phyloP scores from a whole-genome alignment of 2,113 vertebrate genomes.

The Eidolon helvum region DNA sequence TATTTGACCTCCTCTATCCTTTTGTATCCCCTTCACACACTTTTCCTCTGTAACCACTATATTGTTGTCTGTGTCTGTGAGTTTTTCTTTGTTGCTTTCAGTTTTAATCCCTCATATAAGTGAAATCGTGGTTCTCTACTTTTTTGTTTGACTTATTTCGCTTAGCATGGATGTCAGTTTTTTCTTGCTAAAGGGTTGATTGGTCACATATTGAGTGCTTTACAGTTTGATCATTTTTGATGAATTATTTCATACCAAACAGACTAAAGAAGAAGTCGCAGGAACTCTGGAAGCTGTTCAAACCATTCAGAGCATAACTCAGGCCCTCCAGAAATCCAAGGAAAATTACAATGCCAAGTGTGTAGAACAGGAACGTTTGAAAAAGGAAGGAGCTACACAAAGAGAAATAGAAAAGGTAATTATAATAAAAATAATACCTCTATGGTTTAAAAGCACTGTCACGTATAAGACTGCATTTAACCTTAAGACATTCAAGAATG shows the following conservation, averaged over 20 bases:
- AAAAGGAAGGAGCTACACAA: constrained; percentile 96
- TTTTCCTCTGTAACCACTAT: too few species aligned
- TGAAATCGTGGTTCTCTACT: too few species aligned
- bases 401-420: constrained; percentile 97
- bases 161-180: background rate
- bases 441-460: background rate
- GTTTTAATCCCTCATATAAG: too few species aligned
- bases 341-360: constrained; percentile 95
- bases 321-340: constrained; percentile 96
- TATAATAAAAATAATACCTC: background rate
- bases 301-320: constrained; percentile 95
- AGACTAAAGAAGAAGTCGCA: constrained; percentile 98
- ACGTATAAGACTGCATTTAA: background rate
- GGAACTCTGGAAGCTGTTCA: constrained; percentile 97
- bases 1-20: too few species aligned
- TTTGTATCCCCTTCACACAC: too few species aligned
- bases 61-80: too few species aligned
- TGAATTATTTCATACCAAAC: constrained; percentile 71
- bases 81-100: too few species aligned
- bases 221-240: constrained; percentile 68
- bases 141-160: too few species aligned
- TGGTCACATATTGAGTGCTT: constrained; percentile 36
- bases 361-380: constrained; percentile 95
- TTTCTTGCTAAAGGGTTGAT: constrained; percentile 25
- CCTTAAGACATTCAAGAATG: background rate